Percentiles rank a stretch among this genome's conserved stretches.
phyloP scores from a whole-genome alignment of 2,113 vertebrate species.

The Circaetus cinerascens region DNA sequence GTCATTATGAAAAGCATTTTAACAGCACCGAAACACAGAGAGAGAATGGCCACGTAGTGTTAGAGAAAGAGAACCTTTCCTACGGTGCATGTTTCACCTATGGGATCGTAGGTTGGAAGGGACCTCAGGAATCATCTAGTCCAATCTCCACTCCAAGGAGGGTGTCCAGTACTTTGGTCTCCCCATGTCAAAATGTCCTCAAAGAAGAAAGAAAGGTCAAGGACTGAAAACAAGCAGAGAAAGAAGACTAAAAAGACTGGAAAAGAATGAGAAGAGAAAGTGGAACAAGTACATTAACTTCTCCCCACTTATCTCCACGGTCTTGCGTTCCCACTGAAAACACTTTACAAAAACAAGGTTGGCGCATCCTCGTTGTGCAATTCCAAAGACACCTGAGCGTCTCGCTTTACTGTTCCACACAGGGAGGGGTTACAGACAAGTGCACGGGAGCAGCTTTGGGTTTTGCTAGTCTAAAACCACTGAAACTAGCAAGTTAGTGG shows the following conservation, averaged over 20 bases:
- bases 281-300: background rate
- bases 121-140: background rate
- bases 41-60: fast-evolving
- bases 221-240: background rate
- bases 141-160: background rate
- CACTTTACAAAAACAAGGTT: background rate
- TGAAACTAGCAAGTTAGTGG: fast-evolving
- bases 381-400: fast-evolving
- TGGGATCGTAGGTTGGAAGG: fast-evolving
- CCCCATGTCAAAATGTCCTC: background rate
- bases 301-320: background rate
- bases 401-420: background rate
- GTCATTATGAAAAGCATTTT: background rate
- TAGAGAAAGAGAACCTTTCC: background rate
- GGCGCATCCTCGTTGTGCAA: fast-evolving
- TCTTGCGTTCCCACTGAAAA: background rate
- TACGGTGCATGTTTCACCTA: fast-evolving
- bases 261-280: background rate
- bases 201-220: background rate
- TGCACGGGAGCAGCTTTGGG: background rate
- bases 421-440: background rate
- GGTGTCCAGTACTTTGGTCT: background rate
- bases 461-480: background rate
- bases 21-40: background rate
- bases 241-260: background rate